Evolutionary conservation across 1,140 invertebrate genomes (phyloP), one percentile per base, ranked within the genome.

Genomic region (Mizuhopecten yessoensis): DNA sequence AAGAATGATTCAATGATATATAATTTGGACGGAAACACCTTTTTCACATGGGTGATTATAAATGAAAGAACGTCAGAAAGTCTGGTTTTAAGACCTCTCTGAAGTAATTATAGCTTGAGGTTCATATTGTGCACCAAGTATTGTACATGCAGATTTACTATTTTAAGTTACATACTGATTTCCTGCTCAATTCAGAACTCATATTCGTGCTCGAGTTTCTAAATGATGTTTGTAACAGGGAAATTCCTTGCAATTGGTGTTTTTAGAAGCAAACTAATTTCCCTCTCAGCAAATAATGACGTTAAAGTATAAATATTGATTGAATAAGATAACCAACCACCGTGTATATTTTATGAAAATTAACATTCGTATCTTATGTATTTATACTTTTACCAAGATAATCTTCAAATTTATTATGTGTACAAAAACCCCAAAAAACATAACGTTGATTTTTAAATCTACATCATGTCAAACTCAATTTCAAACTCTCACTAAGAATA

Each of bases 251-350:
- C 57, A n/a, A 75, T 75, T 75, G n/a, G 23, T 29, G 23, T 9
- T 75, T 75, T 75, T 75, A 75, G n/a, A 75, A 75, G 57, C 57
- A 29, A 75, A 75, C 57, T n/a, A 75, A 75, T 75, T 75, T 75
- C 23, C 57, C n/a, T 75, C 29, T 75, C 57, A 75, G 57, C n/a
- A 75, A 45, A 29, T 75, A n/a, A 75, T 75, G n/a, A 75, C n/a
- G 1, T 75, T 29, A 75, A 23, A 17, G 11, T 75, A 11, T 75
- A n/a, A 75, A 75, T 75, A 75, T 29, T 29, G 57, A 29, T 75
- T 75, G 5, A 75, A 29, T 5, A 7, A 75, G n/a, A 0, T 29
- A 29, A 75, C n/a, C 57, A n/a, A n/a, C 0, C 11, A 75, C 17
- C n/a, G 3, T 29, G 57, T 75, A 29, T 75, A 29, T 29, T n/a